Conservation (phyloP, 1,140 invertebrate species). For the Brachionus asplanchnoidis region DNA sequence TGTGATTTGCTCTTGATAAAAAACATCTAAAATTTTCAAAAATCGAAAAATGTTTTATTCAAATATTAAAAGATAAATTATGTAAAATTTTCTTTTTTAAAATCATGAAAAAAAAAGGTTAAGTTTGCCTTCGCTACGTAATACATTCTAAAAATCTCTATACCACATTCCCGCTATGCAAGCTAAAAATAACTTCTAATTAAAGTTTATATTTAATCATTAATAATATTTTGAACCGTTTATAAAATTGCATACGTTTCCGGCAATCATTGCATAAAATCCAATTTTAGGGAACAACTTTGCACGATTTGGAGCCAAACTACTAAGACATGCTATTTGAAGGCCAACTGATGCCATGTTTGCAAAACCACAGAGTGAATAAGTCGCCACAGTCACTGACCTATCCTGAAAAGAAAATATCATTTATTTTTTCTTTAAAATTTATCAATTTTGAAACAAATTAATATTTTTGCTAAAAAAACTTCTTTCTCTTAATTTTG, state of each 20-base stretch:
- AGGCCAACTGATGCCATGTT: conserved; percentile 86
- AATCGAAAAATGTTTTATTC: background rate
- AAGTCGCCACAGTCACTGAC: conserved; percentile 78
- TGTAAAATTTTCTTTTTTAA: background rate
- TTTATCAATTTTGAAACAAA: background rate
- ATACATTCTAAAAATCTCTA: background rate
- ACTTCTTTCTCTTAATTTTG: no score
- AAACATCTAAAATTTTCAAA: background rate
- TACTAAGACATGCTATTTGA: conserved; percentile 71
- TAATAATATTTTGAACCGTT: conserved; percentile 60
- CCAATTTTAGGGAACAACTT: conserved; percentile 66
- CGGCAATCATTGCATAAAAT: conserved; percentile 73
- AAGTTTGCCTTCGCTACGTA: background rate
- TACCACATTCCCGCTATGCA: conserved; percentile 21
- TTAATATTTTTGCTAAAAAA: background rate
- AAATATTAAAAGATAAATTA: background rate
- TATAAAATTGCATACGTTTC: conserved; percentile 77
- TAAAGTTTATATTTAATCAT: background rate
- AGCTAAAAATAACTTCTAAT: background rate
- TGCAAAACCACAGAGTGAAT: conserved; percentile 88
- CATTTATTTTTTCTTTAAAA: background rate
- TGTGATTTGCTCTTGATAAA: background rate
- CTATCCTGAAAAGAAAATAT: conserved; percentile 48
- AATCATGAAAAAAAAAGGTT: background rate
- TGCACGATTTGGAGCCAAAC: conserved; percentile 72